Evolutionary conservation across 2,113 vertebrate genomes (phyloP).

Genomic region (Reinhardtius hippoglossoides): DNA sequence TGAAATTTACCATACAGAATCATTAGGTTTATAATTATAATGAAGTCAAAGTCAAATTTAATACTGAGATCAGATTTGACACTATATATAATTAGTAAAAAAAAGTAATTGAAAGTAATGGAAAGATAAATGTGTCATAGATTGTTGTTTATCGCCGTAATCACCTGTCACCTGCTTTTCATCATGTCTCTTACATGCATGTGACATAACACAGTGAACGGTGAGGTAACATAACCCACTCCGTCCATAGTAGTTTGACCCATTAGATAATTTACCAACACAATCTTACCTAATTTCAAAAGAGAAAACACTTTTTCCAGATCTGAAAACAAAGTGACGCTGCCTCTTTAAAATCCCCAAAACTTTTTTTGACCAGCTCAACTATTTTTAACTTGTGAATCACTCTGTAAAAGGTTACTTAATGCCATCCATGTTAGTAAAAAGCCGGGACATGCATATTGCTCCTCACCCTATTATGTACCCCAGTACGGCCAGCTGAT

Average conservation of each 20-base stretch:
- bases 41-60: too few relatives aligned
- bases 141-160: too few relatives aligned
- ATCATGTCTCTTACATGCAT: background rate
- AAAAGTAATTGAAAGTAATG: too few relatives aligned
- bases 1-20: too few relatives aligned
- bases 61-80: too few relatives aligned
- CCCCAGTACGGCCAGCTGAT: slow-evolving; percentile 90
- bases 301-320: background rate
- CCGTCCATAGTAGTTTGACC: background rate
- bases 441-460: background rate
- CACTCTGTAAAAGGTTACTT: slow-evolving; percentile 49
- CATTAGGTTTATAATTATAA: too few relatives aligned
- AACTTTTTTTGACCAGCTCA: slow-evolving; percentile 8
- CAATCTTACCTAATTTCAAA: background rate
- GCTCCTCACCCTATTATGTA: slow-evolving; percentile 93
- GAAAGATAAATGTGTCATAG: too few relatives aligned
- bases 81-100: too few relatives aligned
- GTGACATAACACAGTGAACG: slow-evolving; percentile 27
- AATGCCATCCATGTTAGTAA: background rate
- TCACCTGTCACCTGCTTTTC: background rate
- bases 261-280: background rate
- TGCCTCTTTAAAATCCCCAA: slow-evolving; percentile 46
- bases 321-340: background rate
- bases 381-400: slow-evolving; percentile 76
- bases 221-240: background rate